Percentiles rank a stretch among this genome's conserved stretches.
These are phyloP conservation scores for Trissoscelio sp. DNA, from an alignment of 2,888 invertebrate genomes.

Conservation along the genomic window DNA sequence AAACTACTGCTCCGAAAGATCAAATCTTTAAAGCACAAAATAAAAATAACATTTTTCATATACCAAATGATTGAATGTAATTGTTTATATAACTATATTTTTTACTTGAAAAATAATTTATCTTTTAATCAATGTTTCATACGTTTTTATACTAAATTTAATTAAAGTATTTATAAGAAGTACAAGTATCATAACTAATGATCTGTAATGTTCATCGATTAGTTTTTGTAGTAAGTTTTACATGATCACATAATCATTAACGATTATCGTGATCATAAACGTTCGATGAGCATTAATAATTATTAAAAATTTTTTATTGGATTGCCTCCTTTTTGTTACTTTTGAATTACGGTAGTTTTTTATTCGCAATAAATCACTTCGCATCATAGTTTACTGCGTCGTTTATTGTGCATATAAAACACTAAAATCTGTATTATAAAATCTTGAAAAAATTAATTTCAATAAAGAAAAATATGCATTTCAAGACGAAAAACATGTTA, in stretches of 20 bases:
- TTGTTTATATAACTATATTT: background rate
- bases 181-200: conserved; percentile 21
- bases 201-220: conserved; percentile 34
- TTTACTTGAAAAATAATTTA: conserved; percentile 1
- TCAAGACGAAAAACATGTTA: background rate
- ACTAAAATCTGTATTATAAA: conserved; percentile 20
- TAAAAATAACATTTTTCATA: conserved; percentile 13
- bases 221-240: conserved; percentile 24
- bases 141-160: conserved; percentile 11
- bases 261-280: conserved; percentile 43
- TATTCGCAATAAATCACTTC: conserved; percentile 32
- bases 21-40: conserved; percentile 10
- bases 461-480: background rate
- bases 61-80: conserved; percentile 14
- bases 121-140: background rate
- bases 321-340: conserved; percentile 15
- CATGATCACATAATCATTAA: conserved; percentile 29
- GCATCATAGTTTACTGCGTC: conserved; percentile 15
- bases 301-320: conserved; percentile 29
- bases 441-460: background rate
- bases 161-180: conserved; percentile 13
- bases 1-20: conserved; percentile 24
- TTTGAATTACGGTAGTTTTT: conserved; percentile 32
- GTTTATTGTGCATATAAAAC: conserved; percentile 51
- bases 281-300: conserved; percentile 43